phyloP scores from a whole-genome alignment of 23 tunicate species.

The Botrylloides violaceus region DNA sequence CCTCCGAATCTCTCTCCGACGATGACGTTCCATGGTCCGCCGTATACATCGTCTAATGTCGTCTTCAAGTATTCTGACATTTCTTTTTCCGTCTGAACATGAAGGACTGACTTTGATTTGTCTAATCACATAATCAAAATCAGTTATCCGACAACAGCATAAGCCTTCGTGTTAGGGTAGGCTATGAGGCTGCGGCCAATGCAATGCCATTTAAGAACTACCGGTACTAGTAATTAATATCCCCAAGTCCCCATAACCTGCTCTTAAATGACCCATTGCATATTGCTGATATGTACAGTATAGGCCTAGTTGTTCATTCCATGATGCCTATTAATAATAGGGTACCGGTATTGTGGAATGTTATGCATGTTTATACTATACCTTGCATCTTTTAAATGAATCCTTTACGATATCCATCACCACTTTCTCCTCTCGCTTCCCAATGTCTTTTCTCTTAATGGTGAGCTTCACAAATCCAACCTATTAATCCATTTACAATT shows the following conservation, averaged over 20 bases:
- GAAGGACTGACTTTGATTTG: neutral
- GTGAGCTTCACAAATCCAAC: constrained; percentile 22
- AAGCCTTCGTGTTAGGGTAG: neutral
- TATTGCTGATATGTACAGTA: no score
- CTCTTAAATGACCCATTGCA: no score
- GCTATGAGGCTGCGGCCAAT: neutral
- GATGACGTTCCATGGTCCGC: constrained; percentile 84
- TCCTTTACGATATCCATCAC: constrained; percentile 24
- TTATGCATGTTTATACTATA: no score
- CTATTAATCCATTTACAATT: neutral
- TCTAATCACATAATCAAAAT: neutral
- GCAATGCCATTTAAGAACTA: no score
- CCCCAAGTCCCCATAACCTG: no score
- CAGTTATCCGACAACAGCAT: neutral
- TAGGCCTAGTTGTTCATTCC: no score
- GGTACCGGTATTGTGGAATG: no score
- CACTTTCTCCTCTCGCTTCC: constrained; percentile 12
- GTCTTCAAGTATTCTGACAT: constrained; percentile 52
- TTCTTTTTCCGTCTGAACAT: constrained; percentile 68
- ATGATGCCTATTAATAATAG: no score
- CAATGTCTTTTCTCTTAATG: constrained; percentile 31
- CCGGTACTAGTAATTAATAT: no score
- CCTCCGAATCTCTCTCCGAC: constrained; percentile 86
- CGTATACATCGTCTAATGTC: constrained; percentile 58
- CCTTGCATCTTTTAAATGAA: constrained; percentile 32